phyloP scores from a whole-genome alignment of 2,888 invertebrate genomes.

The Adineta ricciae region DNA sequence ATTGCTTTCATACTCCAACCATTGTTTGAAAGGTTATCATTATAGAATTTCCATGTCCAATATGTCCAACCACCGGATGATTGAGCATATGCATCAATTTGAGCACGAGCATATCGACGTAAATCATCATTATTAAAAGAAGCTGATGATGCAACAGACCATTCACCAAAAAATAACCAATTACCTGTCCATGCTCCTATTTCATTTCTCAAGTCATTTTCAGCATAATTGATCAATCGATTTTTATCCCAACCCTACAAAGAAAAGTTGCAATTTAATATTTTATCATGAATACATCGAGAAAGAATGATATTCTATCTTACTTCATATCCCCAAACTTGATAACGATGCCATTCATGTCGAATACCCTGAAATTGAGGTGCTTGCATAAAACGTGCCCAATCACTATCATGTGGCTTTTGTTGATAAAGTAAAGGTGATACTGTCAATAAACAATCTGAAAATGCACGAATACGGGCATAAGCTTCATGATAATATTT shows the following conservation, averaged over 20 bases:
- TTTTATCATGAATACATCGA: neutral
- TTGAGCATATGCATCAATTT: neutral
- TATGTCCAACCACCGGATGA: neutral
- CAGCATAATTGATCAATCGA: neutral
- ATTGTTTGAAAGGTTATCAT: neutral
- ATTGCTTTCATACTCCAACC: neutral
- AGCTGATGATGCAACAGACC: neutral
- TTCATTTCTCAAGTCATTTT: neutral
- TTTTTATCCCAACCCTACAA: neutral
- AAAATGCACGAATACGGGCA: neutral
- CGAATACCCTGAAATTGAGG: neutral
- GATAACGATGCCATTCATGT: conserved; percentile 1
- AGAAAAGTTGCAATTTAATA: neutral
- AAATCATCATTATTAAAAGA: neutral
- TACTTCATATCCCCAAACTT: neutral
- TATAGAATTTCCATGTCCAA: neutral
- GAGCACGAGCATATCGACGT: neutral
- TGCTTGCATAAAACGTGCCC: neutral
- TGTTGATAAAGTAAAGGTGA: neutral
- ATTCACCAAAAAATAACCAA: neutral
- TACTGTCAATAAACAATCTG: neutral
- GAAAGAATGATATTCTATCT: neutral
- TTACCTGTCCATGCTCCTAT: neutral
- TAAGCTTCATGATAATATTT: neutral
- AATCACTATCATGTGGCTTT: neutral